phyloP scores from a whole-genome alignment of 2,113 vertebrate species.

The Lethenteron camtschaticum region DNA sequence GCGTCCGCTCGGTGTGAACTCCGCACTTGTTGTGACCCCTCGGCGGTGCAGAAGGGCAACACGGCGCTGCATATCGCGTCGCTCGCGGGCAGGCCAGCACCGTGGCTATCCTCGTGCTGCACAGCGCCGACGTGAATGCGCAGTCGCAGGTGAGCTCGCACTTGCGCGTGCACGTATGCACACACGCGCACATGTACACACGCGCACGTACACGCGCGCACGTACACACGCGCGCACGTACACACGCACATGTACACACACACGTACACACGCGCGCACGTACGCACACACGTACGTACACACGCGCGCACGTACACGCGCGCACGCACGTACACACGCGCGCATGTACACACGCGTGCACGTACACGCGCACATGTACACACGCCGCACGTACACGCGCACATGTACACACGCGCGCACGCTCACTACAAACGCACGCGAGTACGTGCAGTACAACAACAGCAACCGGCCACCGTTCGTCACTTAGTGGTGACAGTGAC shows the following conservation, averaged over 20 bases:
- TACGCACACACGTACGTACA: neutral
- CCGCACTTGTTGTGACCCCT: too few species aligned
- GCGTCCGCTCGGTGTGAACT: too few species aligned
- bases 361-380: too few species aligned
- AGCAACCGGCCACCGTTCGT: too few species aligned
- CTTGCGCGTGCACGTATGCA: neutral
- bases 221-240: neutral
- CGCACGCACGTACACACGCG: too few species aligned
- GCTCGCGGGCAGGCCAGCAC: constrained; percentile 69
- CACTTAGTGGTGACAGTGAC: too few species aligned
- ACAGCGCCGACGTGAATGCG: constrained; percentile 73
- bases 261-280: neutral
- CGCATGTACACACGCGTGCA: neutral
- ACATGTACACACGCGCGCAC: neutral
- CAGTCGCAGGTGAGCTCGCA: constrained; percentile 56
- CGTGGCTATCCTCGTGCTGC: constrained; percentile 65
- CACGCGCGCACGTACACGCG: neutral
- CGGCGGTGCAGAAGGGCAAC: constrained; percentile 60
- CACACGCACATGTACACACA: neutral
- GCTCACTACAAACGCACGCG: neutral
- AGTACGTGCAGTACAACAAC: neutral
- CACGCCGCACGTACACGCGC: too few species aligned
- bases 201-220: neutral
- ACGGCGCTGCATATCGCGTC: constrained; percentile 92
- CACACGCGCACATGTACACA: neutral